Conservation (phyloP, 2,888 invertebrate species). For the Parnassius glacialis region DNA sequence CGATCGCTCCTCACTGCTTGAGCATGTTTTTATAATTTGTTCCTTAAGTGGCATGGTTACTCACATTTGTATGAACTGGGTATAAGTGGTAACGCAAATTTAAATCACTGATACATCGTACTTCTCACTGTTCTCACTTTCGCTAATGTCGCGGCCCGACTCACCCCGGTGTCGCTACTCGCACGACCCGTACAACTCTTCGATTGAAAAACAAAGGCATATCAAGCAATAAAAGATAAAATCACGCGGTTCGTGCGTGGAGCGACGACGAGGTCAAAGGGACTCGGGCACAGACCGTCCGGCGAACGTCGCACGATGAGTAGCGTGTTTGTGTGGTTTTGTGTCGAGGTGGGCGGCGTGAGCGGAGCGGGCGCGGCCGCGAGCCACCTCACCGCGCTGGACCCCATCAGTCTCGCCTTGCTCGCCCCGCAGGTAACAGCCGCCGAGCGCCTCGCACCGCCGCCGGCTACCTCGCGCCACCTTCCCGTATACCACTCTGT, state of each 20-base stretch:
- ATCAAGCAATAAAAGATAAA: background rate
- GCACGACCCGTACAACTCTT: conserved; percentile 46
- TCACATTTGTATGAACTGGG: conserved; percentile 69
- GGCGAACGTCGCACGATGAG: conserved; percentile 70
- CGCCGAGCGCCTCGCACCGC: conserved; percentile 45
- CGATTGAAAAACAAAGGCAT: background rate
- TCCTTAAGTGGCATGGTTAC: conserved; percentile 74
- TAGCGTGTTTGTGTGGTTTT: conserved; percentile 80
- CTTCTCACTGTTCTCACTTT: conserved; percentile 66
- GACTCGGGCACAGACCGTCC: conserved; percentile 38
- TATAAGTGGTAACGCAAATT: conserved; percentile 66
- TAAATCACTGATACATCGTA: conserved; percentile 60
- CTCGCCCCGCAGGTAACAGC: conserved; percentile 78
- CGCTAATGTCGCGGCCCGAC: conserved; percentile 64
- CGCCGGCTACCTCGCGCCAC: conserved; percentile 31
- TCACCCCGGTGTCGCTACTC: conserved; percentile 61
- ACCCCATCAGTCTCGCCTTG: conserved; percentile 79
- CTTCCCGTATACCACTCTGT: conserved; percentile 32
- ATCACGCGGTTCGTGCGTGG: conserved; percentile 43
- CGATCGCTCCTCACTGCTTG: conserved; percentile 75
- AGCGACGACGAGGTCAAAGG: conserved; percentile 49
- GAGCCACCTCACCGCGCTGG: conserved; percentile 80
- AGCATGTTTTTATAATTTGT: conserved; percentile 74
- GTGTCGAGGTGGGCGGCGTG: conserved; percentile 83
- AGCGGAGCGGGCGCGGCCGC: conserved; percentile 78